These are phyloP conservation scores for Oligia latruncula DNA, from an alignment of 2,888 invertebrate genomes.

Conservation along the genomic window DNA sequence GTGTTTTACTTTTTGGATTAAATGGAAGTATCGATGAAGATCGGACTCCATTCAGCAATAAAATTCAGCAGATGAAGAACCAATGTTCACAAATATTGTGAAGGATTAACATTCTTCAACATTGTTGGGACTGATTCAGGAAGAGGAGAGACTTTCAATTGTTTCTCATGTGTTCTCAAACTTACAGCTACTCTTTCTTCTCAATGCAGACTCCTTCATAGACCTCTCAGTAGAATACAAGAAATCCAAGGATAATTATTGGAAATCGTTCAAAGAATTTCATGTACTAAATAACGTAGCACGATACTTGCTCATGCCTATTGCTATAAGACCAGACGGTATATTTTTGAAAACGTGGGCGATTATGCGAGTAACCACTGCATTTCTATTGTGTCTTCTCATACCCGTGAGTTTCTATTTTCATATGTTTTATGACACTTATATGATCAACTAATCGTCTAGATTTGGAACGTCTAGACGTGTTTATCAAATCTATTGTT, in stretches of 20 bases:
- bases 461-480: constrained; percentile 37
- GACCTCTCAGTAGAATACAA: constrained; percentile 79
- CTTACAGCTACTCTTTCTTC: background rate
- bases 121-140: background rate
- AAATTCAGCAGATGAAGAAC: background rate
- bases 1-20: background rate
- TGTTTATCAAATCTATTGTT: constrained; percentile 34
- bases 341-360: constrained; percentile 84
- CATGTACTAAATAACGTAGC: constrained; percentile 77
- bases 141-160: background rate
- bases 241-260: constrained; percentile 76
- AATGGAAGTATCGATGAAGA: background rate
- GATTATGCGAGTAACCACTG: constrained; percentile 75
- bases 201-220: constrained; percentile 83
- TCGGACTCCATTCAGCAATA: background rate
- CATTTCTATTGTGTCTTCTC: constrained; percentile 80
- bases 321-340: constrained; percentile 83
- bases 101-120: background rate
- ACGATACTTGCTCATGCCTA: constrained; percentile 81
- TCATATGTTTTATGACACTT: constrained; percentile 23
- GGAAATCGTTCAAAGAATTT: constrained; percentile 81
- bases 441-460: constrained; percentile 8
- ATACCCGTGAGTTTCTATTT: constrained; percentile 79
- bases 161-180: background rate
- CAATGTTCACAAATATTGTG: background rate